Percentiles rank a stretch among this genome's conserved stretches.
phyloP scores from a whole-genome alignment of 2,888 invertebrate genomes.

The Drosophila anceps region DNA sequence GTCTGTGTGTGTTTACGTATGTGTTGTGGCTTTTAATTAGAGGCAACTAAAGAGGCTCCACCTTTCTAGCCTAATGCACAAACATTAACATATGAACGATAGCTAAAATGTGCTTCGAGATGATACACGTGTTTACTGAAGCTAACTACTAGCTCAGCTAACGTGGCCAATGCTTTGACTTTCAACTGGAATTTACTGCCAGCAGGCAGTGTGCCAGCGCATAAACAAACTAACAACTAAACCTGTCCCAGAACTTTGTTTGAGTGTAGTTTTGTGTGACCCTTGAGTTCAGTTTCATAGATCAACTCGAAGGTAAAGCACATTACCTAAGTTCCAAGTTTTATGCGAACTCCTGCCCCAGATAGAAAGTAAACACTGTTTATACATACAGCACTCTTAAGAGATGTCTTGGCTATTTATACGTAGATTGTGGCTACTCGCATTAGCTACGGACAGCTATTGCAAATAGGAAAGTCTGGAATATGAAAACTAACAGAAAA shows the following conservation, averaged over 20 bases:
- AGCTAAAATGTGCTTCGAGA: slow-evolving; percentile 53
- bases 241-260: slow-evolving; percentile 21
- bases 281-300: slow-evolving; percentile 31
- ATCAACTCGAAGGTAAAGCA: slow-evolving; percentile 39
- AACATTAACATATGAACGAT: slow-evolving; percentile 76
- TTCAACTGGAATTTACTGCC: slow-evolving; percentile 26
- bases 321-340: slow-evolving; percentile 28
- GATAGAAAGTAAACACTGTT: slow-evolving; percentile 19
- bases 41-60: slow-evolving; percentile 59
- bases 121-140: slow-evolving; percentile 36
- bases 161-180: slow-evolving; percentile 49
- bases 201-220: slow-evolving; percentile 26
- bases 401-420: neutral
- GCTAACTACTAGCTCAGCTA: slow-evolving; percentile 36
- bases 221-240: slow-evolving; percentile 53
- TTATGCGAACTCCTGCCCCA: slow-evolving; percentile 9
- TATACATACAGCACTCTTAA: slow-evolving; percentile 7
- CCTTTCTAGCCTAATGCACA: slow-evolving; percentile 51
- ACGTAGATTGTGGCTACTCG: neutral
- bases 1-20: slow-evolving; percentile 22
- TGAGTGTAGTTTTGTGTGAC: slow-evolving; percentile 33
- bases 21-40: slow-evolving; percentile 72
- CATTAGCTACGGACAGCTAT: neutral
- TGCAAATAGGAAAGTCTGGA: neutral
- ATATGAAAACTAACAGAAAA: slow-evolving; percentile 3